Percentiles rank a stretch among this genome's conserved stretches.
These are phyloP conservation scores for Isichthys henryi DNA, from an alignment of 2,113 vertebrate species.

Conservation along the genomic window DNA sequence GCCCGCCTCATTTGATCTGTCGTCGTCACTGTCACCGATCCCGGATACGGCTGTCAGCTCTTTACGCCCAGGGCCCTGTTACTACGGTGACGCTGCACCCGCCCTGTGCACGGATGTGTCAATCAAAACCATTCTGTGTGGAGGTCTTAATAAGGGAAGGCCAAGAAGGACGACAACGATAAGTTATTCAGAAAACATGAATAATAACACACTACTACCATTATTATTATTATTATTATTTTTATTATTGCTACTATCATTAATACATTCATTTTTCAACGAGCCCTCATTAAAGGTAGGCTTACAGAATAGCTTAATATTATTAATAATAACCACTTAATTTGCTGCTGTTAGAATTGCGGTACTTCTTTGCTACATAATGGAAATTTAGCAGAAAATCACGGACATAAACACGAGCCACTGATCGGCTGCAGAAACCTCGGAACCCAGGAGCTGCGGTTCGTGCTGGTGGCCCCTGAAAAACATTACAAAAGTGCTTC, in stretches of 20 bases:
- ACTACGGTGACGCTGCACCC: background rate
- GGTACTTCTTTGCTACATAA: background rate
- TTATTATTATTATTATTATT: background rate
- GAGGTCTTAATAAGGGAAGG: background rate
- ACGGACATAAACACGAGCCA: background rate
- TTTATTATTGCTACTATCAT: background rate
- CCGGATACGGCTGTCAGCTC: conserved; percentile 7
- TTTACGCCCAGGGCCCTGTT: background rate
- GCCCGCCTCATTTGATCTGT: conserved; percentile 6
- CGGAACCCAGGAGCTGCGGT: background rate
- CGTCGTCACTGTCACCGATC: conserved; percentile 2
- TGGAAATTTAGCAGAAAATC: background rate
- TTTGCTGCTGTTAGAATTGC: background rate
- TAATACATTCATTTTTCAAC: background rate
- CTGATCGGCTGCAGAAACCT: background rate
- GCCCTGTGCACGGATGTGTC: background rate
- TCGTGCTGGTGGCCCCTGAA: background rate
- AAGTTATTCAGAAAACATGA: background rate
- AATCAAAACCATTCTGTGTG: background rate
- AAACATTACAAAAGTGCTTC: background rate
- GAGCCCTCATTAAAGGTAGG: background rate
- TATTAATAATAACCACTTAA: background rate
- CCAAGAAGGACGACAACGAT: background rate
- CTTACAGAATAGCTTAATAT: background rate
- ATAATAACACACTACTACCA: background rate